Base-by-base conservation (phyloP, 2,113 vertebrate genomes). In the Clarias gariepinus region DNA sequence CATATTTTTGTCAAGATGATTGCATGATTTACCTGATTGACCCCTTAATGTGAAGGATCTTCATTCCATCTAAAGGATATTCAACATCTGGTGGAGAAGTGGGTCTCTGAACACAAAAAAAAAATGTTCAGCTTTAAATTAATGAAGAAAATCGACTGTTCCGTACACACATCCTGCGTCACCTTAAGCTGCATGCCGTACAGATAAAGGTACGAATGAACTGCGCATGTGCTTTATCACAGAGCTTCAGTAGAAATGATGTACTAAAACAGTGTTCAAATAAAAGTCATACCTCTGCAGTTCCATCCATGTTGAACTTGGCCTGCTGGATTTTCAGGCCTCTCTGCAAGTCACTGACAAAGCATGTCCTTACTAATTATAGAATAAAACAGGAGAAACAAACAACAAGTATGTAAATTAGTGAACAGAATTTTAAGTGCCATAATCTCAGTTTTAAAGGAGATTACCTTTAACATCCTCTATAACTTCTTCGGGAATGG, bases 401-500 rank as follows among this genome's bases (percentile, higher is more conserved):
- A 53, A 88, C 86, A 89, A 61, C 78, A 30, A 33, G 71, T 41
- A 71, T 52, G 47, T 25, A 82, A 18, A 28, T 25, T 21, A 60
- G 33, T 36, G 18, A 21, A 23, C 15, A 82, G 25, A 57, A 8
- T 13, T 1, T 28, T 28, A 73, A 11, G 9, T 57, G 60, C 33
- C 21, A 16, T 1, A 10, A 77, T 58, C 0, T 41, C 5, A 28
- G 15, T 60, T 23, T 66, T 71, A 64, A 52, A 63, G 21, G 36
- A 84, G 87, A 91, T 89, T 92, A 99, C 98, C 98, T 94, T 99
- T 99, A 89, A 99, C 97, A 85, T 99, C 98, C 88, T 99, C 98
- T 84, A 99, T 95, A n/a, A 97, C 92, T 36, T 98, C 96, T 93
- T 99, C 98, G 89, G 96, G 95, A 87, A 99, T 93, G 33, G 95